Percentiles rank a stretch among this genome's conserved stretches.
Evolutionary conservation across 2,113 vertebrate species (phyloP).

Genomic region (Hippoglossus stenolepis): DNA sequence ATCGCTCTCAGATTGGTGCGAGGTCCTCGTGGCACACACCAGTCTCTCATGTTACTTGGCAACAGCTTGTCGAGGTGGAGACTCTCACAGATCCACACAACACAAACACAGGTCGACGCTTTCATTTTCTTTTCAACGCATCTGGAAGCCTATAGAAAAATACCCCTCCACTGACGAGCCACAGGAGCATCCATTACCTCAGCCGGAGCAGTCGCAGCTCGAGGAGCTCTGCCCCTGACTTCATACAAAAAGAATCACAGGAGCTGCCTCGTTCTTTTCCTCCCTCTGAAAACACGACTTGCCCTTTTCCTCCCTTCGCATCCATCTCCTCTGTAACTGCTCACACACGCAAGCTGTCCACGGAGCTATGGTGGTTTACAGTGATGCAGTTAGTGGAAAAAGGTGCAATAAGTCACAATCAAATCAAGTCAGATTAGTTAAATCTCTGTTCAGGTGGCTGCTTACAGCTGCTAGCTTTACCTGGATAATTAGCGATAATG

Average conservation of each 20-base stretch:
- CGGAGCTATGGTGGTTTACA: background rate
- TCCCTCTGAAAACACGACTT: conserved; percentile 50
- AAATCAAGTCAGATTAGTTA: background rate
- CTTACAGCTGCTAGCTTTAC: conserved; percentile 7
- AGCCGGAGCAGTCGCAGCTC: conserved; percentile 13
- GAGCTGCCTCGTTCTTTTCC: conserved; percentile 31
- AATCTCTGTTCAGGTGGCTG: conserved; percentile 15
- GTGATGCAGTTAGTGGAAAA: background rate
- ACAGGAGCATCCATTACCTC: conserved; percentile 30
- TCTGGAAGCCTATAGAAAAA: too few species aligned
- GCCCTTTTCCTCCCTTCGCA: conserved; percentile 57
- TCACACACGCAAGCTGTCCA: conserved; percentile 11
- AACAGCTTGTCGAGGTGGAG: conserved; percentile 37
- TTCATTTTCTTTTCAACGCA: too few species aligned
- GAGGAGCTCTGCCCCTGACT: background rate
- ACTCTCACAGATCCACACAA: background rate
- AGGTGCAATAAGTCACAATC: conserved; percentile 7
- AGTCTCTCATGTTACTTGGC: conserved; percentile 48
- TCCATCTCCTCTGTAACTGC: conserved; percentile 52
- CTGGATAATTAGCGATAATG: conserved; percentile 11
- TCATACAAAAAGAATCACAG: conserved; percentile 45
- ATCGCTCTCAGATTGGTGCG: background rate
- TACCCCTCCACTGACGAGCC: too few species aligned
- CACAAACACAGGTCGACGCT: background rate
- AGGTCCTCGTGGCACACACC: conserved; percentile 10